Evolutionary conservation across 2,888 invertebrate species (phyloP).

Genomic region (Malthinus seriepunctatus): DNA sequence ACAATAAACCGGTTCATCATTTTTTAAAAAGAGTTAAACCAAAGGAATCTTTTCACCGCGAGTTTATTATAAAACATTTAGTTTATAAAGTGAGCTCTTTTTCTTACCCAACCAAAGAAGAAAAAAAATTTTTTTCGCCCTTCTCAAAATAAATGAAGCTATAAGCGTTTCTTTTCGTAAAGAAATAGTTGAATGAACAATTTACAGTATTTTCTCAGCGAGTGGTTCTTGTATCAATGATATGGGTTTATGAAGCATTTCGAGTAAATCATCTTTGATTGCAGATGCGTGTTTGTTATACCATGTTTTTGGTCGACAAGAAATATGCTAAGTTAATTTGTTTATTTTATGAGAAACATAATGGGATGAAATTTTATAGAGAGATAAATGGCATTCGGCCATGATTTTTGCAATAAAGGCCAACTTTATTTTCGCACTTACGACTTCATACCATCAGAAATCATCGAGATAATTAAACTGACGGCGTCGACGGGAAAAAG

Average conservation of each 20-base stretch:
- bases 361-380: constrained; percentile 44
- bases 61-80: background rate
- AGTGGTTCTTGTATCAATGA: constrained; percentile 37
- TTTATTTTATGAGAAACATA: constrained; percentile 48
- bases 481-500: too few relatives aligned
- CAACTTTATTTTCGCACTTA: too few relatives aligned
- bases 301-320: constrained; percentile 41
- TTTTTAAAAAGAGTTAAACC: too few relatives aligned
- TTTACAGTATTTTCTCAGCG: constrained; percentile 27
- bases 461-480: too few relatives aligned
- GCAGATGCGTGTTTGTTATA: constrained; percentile 40
- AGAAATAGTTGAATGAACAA: constrained; percentile 6
- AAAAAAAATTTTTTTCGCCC: too few relatives aligned
- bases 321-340: constrained; percentile 50
- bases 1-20: constrained; percentile 12
- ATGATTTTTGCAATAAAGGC: too few relatives aligned
- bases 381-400: constrained; percentile 24
- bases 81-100: too few relatives aligned
- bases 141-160: too few relatives aligned
- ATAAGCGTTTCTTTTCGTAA: too few relatives aligned
- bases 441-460: too few relatives aligned
- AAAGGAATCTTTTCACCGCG: too few relatives aligned
- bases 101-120: constrained; percentile 26
- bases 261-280: constrained; percentile 46
- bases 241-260: constrained; percentile 45